Base-by-base conservation (phyloP, 2,888 invertebrate genomes). In the Ennomos erosarius region DNA sequence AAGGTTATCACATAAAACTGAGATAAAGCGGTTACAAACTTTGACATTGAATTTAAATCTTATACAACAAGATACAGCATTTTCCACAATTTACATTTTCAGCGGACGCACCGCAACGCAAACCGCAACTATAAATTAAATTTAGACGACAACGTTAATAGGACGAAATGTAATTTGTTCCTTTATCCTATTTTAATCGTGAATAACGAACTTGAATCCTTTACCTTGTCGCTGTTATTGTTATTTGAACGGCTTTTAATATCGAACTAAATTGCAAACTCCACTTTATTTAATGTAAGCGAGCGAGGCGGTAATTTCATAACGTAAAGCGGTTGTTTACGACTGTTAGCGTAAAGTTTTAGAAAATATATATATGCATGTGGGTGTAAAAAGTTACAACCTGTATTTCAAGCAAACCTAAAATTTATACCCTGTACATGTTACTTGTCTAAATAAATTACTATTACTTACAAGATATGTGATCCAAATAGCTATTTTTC, bases 71-170 rank as follows among this genome's bases (percentile, higher is more conserved):
- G 53, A 44, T 65, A 64, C 60, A 70, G 59, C 56, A 67, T 69
- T 26, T 75, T 64, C 55, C 64, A 70, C 65, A 70, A 74, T 78
- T 73, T 68, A 69, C 67, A 73, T 72, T 76, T 76, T 70, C 64
- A 55, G 58, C 55, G 59, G 58, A 53, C 58, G 58, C 59, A 62
- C 65, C 53, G 52, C 50, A 50, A 62, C 53, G 52, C 50, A 50
- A 62, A 62, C 65, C 53, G 52, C 50, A 50, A 62, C 64, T 55
- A 70, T 70, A 71, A 76, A 76, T 72, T 76, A 66, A 70, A 78
- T 76, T 75, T 71, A 72, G 73, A 69, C 60, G 65, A 42, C 39
- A 55, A 62, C 55, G 64, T 69, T 74, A 74, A 55, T 69, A 34
- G 34, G 46, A 55, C 37, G 38, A 39, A 50, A 46, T 37, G 57